Evolutionary conservation across 2,888 invertebrate genomes (phyloP).

Genomic region (Cataglyphis livida): DNA sequence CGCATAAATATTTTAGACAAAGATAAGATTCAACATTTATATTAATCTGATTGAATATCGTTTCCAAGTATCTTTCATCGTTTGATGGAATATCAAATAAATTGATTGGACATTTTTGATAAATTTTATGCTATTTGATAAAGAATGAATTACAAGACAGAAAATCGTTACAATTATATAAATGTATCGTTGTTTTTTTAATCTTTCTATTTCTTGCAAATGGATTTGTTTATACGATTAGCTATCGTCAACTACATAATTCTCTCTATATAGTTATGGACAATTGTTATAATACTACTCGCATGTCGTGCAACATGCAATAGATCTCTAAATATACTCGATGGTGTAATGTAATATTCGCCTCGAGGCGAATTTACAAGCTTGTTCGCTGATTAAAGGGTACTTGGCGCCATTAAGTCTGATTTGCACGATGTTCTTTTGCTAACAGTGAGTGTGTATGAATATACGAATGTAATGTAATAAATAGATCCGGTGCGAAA

Average conservation of each 20-base stretch:
- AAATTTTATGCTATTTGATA: background rate
- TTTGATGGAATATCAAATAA: conserved; percentile 2
- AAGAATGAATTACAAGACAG: too few relatives aligned
- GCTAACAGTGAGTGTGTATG: background rate
- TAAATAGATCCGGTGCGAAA: conserved; percentile 13
- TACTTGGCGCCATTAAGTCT: conserved; percentile 5
- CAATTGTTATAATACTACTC: conserved; percentile 27
- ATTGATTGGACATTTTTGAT: background rate
- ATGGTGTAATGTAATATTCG: conserved; percentile 35
- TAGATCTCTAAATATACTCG: conserved; percentile 39
- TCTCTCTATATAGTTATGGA: conserved; percentile 19
- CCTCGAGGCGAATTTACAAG: background rate
- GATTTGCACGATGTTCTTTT: conserved; percentile 22
- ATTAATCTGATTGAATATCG: background rate
- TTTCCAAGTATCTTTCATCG: background rate
- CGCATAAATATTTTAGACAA: background rate
- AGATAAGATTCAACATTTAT: background rate
- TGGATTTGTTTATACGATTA: conserved; percentile 18
- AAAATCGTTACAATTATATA: background rate
- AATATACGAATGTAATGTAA: background rate
- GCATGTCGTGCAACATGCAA: conserved; percentile 30
- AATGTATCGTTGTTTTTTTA: background rate
- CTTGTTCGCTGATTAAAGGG: conserved; percentile 23
- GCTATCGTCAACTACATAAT: conserved; percentile 4
- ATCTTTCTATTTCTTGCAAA: background rate